These are phyloP conservation scores for Ormyrus pomaceus DNA, from an alignment of 2,888 invertebrate species.

Conservation along the genomic window DNA sequence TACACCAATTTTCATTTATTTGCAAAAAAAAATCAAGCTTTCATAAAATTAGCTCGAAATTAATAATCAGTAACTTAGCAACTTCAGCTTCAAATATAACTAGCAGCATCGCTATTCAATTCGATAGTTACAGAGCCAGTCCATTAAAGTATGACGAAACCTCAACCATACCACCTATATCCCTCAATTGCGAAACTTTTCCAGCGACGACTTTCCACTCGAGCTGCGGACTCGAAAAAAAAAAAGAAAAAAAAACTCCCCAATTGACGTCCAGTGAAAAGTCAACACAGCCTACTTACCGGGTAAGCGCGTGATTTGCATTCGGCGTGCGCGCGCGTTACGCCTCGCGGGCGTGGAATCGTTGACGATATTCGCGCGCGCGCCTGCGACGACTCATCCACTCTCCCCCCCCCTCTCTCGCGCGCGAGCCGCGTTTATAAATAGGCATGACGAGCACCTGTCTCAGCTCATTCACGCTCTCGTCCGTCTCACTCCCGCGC, in stretches of 20 bases:
- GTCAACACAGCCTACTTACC: slow-evolving; percentile 26
- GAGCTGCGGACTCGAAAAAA: too few species aligned
- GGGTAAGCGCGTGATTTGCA: slow-evolving; percentile 57
- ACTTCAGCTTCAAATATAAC: too few species aligned
- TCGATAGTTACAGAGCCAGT: too few species aligned
- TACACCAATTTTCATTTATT: too few species aligned
- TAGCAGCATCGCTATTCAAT: too few species aligned
- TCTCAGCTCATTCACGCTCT: slow-evolving; percentile 67
- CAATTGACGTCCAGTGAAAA: slow-evolving; percentile 9
- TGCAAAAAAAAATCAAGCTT: too few species aligned
- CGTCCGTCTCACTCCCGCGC: slow-evolving; percentile 15
- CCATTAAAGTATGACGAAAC: too few species aligned
- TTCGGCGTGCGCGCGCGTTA: slow-evolving; percentile 12
- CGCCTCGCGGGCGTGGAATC: slow-evolving; percentile 28
- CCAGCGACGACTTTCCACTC: too few species aligned
- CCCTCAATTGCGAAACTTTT: too few species aligned
- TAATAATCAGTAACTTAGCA: too few species aligned
- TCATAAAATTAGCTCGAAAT: too few species aligned
- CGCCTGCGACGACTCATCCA: neutral
- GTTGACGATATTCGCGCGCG: slow-evolving; percentile 32
- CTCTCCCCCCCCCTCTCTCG: neutral
- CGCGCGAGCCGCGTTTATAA: slow-evolving; percentile 63
- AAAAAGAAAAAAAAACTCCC: neutral
- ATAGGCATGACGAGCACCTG: slow-evolving; percentile 73
- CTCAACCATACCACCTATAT: too few species aligned